Evolutionary conservation across 2,113 vertebrate genomes (phyloP).

Genomic region (Pionites leucogaster): DNA sequence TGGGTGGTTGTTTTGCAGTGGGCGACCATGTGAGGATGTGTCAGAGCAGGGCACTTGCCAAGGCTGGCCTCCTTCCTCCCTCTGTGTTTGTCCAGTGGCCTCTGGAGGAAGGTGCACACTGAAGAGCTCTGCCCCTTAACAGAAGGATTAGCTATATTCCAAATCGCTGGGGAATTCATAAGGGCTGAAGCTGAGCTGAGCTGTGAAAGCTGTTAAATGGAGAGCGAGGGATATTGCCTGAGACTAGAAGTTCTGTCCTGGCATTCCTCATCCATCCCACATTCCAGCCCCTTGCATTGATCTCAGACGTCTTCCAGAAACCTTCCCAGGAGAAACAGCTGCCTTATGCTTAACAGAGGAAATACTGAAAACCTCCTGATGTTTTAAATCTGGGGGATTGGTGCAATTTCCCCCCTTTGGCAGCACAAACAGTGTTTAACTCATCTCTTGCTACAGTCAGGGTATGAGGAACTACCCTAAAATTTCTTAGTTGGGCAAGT

Average conservation of each 20-base stretch:
- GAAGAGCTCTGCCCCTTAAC: neutral
- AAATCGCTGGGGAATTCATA: neutral
- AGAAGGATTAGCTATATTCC: neutral
- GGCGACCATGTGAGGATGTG: neutral
- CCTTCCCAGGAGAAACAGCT: slow-evolving; percentile 74
- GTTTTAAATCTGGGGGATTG: slow-evolving; percentile 34
- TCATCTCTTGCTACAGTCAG: slow-evolving; percentile 17
- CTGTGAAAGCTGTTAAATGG: neutral
- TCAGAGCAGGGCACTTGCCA: neutral
- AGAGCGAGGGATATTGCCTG: neutral
- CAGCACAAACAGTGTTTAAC: slow-evolving; percentile 22
- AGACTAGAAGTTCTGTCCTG: slow-evolving; percentile 18
- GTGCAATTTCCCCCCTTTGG: slow-evolving; percentile 44
- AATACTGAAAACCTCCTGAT: slow-evolving; percentile 49
- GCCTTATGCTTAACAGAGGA: slow-evolving; percentile 56
- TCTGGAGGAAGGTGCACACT: neutral
- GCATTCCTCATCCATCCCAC: slow-evolving; percentile 14
- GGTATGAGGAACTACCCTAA: neutral
- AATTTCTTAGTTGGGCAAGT: neutral
- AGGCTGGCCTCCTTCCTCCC: neutral
- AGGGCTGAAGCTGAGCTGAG: neutral
- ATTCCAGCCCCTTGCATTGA: slow-evolving; percentile 73
- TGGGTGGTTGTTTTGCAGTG: neutral
- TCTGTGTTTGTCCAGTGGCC: neutral
- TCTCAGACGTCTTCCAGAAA: slow-evolving; percentile 66